Base-by-base conservation (phyloP, 23 tunicate species). In the Corella eumyota region DNA sequence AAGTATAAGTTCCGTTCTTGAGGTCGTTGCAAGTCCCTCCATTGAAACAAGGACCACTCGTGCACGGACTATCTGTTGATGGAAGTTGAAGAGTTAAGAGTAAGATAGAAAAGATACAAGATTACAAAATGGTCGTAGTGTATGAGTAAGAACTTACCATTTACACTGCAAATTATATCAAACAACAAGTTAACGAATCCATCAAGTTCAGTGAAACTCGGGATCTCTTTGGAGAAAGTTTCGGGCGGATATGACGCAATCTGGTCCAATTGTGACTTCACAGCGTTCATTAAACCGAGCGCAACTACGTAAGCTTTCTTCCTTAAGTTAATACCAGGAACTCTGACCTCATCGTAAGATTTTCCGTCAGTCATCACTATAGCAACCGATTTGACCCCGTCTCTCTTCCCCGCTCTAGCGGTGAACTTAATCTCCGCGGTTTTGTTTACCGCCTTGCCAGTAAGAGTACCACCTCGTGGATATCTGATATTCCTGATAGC, bases 241-340 rank as follows among this genome's bases (percentile, higher is more conserved):
- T 73, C 79, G 1, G 65, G 58, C 34, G 79, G 79, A 23, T 64
- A 64, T 2, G 79, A 73, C 2, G 79, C 71, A 7, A 73, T 73
- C 34, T 31, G 50, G 19, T 61, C 62, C 23, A 73, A 28, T 30
- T 73, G 69, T 5, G 59, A 30, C 38, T 52, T 53, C 52, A 52
- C 60, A 25, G 79, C 79, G 34, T 73, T 64, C 48, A 52, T 50
- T 15, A 73, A 37, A 13, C 79, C 79, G n/a, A 73, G 30, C 6
- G 79, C 79, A 2, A 73, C 32, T 2, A 73, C 79, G 46, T 29
- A 49, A 24, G 79, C 63, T 34, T 73, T 34, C 36, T 73, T 64
- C 1, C 79, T 62, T 27, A 73, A 34, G 15, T 20, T 19, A 31
- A 63, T 25, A 2, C 63, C 79, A 27, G 79, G 70, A 15, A n/a